A percentile compares a stretch with the other conserved stretches of the same genome.
These are phyloP conservation scores for Lindbergichthys nudifrons DNA, from an alignment of 2,797 vertebrate genomes.

Conservation along the genomic window DNA sequence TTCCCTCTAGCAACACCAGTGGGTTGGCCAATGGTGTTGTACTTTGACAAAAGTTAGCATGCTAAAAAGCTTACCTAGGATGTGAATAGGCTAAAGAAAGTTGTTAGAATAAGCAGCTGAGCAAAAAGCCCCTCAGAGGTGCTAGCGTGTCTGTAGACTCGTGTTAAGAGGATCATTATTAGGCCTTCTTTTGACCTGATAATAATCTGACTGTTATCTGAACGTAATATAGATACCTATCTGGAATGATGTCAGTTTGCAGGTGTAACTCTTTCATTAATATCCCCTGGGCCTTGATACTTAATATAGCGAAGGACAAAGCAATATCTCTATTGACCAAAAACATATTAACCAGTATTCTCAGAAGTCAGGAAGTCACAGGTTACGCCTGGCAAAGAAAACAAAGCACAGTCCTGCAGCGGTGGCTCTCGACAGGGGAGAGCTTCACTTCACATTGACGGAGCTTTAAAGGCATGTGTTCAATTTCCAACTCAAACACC, in stretches of 20 bases:
- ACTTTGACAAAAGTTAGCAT: not conserved
- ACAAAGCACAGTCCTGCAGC: constrained; percentile 55
- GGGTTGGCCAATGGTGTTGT: too few species aligned
- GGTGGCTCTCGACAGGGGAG: constrained; percentile 53
- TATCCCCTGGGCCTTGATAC: not conserved
- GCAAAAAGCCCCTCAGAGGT: too few species aligned
- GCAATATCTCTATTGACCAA: constrained; percentile 20
- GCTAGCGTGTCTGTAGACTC: not conserved
- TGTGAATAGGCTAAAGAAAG: not conserved
- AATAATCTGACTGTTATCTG: not conserved
- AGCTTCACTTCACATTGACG: constrained; percentile 58
- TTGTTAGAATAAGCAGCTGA: not conserved
- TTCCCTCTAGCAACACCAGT: not conserved
- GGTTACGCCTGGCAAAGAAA: constrained; percentile 69
- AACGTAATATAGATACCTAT: not conserved
- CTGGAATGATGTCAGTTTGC: constrained; percentile 2
- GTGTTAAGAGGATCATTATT: not conserved
- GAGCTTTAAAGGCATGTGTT: constrained; percentile 64
- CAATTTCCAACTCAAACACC: constrained; percentile 73
- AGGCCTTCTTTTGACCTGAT: not conserved
- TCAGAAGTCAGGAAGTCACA: constrained; percentile 37
- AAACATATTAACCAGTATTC: constrained; percentile 43
- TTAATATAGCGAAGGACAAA: constrained; percentile 3
- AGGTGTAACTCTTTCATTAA: constrained; percentile 17
- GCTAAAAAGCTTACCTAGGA: not conserved